Conservation (phyloP, 2,113 vertebrate genomes). For the Epinephelus moara region DNA sequence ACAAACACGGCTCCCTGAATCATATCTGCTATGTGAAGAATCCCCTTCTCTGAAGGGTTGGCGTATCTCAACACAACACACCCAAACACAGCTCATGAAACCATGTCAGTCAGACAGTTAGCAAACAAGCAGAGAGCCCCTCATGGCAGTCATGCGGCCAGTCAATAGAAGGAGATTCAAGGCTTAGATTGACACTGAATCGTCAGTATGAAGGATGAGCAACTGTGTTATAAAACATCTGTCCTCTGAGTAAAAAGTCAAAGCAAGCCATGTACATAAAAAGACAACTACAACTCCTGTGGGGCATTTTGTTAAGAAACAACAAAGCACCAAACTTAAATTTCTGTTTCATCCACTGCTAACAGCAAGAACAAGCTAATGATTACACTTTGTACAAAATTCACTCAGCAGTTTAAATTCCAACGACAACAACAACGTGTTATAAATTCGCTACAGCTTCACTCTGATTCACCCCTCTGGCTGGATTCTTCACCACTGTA, state of each 20-base stretch:
- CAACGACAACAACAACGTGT: neutral
- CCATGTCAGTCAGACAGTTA: conserved; percentile 1
- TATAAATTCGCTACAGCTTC: neutral
- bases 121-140: conserved; percentile 1
- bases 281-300: neutral
- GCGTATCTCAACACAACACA: conserved; percentile 31
- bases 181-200: neutral
- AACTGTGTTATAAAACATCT: neutral
- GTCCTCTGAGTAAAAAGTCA: neutral
- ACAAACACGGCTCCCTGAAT: conserved; percentile 29
- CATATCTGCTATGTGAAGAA: conserved; percentile 56
- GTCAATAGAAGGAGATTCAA: neutral
- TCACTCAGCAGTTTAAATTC: neutral
- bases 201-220: too few species aligned
- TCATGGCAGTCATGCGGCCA: neutral
- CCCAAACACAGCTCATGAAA: conserved; percentile 52
- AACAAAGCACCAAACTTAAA: conserved; percentile 7
- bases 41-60: conserved; percentile 37
- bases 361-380: neutral
- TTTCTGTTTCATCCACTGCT: conserved; percentile 3
- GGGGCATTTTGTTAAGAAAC: neutral
- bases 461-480: neutral
- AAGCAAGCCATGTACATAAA: neutral
- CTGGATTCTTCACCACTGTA: neutral
- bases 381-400: neutral